Conservation (phyloP, 2,888 invertebrate species). For the Folsomia manolachei region DNA sequence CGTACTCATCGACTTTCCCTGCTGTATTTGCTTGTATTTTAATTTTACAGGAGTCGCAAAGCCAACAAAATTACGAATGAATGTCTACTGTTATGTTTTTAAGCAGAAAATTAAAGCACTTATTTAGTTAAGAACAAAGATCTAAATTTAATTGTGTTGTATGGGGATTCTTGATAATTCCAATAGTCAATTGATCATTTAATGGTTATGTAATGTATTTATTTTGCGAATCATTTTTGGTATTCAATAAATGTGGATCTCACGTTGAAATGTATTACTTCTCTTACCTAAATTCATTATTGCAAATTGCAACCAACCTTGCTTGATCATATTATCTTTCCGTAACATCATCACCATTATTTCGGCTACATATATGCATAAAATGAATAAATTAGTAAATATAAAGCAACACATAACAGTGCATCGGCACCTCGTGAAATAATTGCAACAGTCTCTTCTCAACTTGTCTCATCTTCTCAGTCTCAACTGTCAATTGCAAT, state of each 20-base stretch:
- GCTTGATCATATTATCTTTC: too few relatives aligned
- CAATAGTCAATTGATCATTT: neutral
- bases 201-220: constrained; percentile 1
- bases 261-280: neutral
- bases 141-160: neutral
- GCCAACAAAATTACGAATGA: too few relatives aligned
- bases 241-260: constrained; percentile 9
- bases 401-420: neutral
- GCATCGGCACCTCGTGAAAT: too few relatives aligned
- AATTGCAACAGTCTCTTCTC: neutral
- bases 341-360: neutral
- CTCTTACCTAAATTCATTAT: neutral
- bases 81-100: too few relatives aligned
- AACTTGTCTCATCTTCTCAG: neutral
- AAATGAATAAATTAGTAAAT: neutral
- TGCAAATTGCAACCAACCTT: neutral
- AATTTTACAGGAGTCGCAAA: too few relatives aligned
- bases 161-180: neutral
- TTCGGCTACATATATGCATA: neutral
- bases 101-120: too few relatives aligned
- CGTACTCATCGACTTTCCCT: neutral
- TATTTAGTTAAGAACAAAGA: too few relatives aligned
- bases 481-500: too few relatives aligned
- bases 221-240: neutral
- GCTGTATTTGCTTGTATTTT: neutral